These are phyloP conservation scores for Syngnathus acus DNA, from an alignment of 2,797 vertebrate species.

Conservation along the genomic window DNA sequence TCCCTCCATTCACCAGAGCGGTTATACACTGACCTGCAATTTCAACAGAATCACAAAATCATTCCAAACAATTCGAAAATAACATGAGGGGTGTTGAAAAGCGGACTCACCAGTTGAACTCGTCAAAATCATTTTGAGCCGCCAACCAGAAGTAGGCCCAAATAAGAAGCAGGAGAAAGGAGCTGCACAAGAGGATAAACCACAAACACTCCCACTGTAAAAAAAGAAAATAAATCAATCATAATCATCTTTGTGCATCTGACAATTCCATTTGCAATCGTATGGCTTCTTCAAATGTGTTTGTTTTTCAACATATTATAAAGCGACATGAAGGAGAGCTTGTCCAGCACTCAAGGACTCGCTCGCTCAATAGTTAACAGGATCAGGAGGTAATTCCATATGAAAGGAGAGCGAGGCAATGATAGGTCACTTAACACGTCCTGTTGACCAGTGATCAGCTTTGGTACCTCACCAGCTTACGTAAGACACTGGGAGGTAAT, in stretches of 20 bases:
- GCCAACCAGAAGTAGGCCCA: slow-evolving; percentile 98
- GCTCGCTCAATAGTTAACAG: slow-evolving; percentile 52
- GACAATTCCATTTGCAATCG: too few species aligned
- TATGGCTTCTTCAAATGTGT: background rate
- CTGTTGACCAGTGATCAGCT: slow-evolving; percentile 47
- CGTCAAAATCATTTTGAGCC: slow-evolving; percentile 92
- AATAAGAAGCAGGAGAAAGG: slow-evolving; percentile 83
- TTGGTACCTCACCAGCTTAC: slow-evolving; percentile 30
- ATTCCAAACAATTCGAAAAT: too few species aligned
- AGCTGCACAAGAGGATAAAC: slow-evolving; percentile 84
- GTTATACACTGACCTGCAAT: slow-evolving; percentile 87
- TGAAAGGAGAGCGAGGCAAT: slow-evolving; percentile 31
- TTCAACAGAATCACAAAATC: background rate
- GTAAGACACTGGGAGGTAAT: slow-evolving; percentile 23
- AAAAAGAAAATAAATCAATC: background rate
- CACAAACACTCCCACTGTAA: slow-evolving; percentile 90
- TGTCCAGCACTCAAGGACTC: slow-evolving; percentile 41
- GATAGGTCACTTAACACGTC: slow-evolving; percentile 40
- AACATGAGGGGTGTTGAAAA: background rate
- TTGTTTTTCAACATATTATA: background rate
- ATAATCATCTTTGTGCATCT: too few species aligned
- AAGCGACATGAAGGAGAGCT: slow-evolving; percentile 17
- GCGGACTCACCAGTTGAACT: slow-evolving; percentile 90
- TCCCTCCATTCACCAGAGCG: slow-evolving; percentile 88
- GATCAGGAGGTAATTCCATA: slow-evolving; percentile 46